Evolutionary conservation across 2,797 vertebrate genomes (phyloP), one percentile per base, ranked within the genome.

Genomic region (Hoplostethus mediterraneus): DNA sequence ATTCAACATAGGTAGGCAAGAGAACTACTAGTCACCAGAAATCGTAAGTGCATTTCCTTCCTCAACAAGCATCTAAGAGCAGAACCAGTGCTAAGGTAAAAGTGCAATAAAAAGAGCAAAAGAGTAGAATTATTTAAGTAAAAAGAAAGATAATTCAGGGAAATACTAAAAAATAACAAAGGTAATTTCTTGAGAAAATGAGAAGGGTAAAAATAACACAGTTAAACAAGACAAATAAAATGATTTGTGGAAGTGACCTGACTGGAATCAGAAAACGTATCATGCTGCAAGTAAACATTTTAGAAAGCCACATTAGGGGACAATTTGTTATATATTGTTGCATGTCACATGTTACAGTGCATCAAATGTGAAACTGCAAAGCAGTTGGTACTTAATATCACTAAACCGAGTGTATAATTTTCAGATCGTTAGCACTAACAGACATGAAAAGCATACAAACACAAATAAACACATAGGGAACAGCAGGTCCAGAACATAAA

Each of bases 331-430:
- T 72, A 54, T 72, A 54, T 73, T 62, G 36, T 36, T 77, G 75
- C 11, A 6, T 44, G 62, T 75, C 36, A 40, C 42, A 77, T 80
- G n/a, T 75, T 31, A 70, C 52, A 75, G 66, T 45, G 47, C 63
- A 80, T 77, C 63, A 78, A 68, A 73, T 36, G 67, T 42, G 16
- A 0, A 75, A 71, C 64, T 63, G 61, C 47, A 86, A 67, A 75
- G 51, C 56, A 75, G 62, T 48, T 66, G 10, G 12, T 30, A 16
- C 61, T 25, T 76, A 36, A 64, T 67, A 30, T 30, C 6, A 30
- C 80, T 7, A 25, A 31, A 9, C 10, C 16, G n/a, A 38, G 45
- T 25, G 11, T 33, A n/a, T 33, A 10, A 48, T 13, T 65, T 69
- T 71, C 68, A 59, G 40, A 83, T 71, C 42, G 77, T 45, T 68